phyloP scores from a whole-genome alignment of 2,113 vertebrate species.

The Numenius arquata region DNA sequence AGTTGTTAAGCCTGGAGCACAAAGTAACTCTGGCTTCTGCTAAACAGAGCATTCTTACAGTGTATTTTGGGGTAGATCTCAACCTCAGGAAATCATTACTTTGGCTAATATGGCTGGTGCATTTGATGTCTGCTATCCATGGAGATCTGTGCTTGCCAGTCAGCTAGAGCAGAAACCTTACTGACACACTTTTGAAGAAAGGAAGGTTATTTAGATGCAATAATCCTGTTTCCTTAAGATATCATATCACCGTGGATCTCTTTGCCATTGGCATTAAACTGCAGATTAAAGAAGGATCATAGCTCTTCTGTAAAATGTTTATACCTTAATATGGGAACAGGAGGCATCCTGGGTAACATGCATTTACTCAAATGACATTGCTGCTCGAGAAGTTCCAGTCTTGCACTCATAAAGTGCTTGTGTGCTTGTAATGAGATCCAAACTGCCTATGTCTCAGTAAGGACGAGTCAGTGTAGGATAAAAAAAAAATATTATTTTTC shows the following conservation, averaged over 20 bases:
- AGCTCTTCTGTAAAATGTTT: not conserved
- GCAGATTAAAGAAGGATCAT: not conserved
- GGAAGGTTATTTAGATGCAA: not conserved
- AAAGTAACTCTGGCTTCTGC: not conserved
- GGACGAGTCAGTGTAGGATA: not conserved
- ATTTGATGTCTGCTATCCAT: not conserved
- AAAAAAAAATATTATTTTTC: not conserved
- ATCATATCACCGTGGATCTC: rapidly evolving
- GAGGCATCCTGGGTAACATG: not conserved
- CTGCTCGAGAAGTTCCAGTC: not conserved
- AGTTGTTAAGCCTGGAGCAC: not conserved
- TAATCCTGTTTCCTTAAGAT: not conserved
- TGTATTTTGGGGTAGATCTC: not conserved
- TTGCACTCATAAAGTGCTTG: not conserved
- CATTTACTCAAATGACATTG: not conserved
- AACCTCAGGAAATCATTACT: not conserved
- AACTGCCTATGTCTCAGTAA: not conserved
- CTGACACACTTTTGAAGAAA: not conserved
- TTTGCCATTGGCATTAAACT: not conserved
- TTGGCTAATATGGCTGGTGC: not conserved
- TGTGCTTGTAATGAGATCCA: not conserved
- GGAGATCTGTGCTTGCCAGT: not conserved
- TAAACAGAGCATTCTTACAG: not conserved
- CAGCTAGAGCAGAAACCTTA: not conserved
- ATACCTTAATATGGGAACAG: not conserved